phyloP scores from a whole-genome alignment of 2,113 vertebrate genomes.

The Aviceda subcristata region DNA sequence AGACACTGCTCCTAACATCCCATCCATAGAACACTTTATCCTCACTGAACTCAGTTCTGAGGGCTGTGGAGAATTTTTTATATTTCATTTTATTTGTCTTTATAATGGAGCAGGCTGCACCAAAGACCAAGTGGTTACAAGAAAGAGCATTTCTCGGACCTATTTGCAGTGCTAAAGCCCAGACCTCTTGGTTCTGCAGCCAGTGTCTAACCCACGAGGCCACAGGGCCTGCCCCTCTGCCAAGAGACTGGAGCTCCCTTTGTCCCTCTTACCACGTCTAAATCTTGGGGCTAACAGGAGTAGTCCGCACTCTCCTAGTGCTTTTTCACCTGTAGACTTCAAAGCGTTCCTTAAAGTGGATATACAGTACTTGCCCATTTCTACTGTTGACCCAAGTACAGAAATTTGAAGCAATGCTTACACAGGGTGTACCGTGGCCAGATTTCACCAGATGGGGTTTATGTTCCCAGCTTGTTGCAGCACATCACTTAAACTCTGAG shows the following conservation, averaged over 20 bases:
- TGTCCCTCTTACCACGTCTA: background rate
- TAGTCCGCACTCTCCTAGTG: background rate
- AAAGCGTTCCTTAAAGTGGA: background rate
- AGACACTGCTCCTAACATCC: background rate
- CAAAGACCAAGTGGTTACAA: background rate
- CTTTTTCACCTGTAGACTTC: background rate
- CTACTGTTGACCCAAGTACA: background rate
- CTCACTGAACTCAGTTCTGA: background rate
- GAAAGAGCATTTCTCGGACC: background rate
- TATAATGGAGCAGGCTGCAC: background rate
- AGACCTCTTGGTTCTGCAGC: background rate
- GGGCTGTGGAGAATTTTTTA: background rate
- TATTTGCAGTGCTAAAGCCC: background rate
- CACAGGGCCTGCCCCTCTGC: background rate
- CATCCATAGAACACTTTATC: background rate
- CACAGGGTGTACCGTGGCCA: fast-evolving
- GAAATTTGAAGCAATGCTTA: background rate
- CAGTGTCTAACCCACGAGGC: background rate
- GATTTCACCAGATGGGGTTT: background rate
- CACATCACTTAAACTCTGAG: background rate
- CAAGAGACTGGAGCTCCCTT: background rate
- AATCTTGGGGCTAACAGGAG: background rate
- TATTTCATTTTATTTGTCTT: background rate
- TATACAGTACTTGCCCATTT: background rate
- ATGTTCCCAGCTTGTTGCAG: background rate